Conservation (phyloP, 1,140 invertebrate genomes). For the Drosophila kohkoa region DNA sequence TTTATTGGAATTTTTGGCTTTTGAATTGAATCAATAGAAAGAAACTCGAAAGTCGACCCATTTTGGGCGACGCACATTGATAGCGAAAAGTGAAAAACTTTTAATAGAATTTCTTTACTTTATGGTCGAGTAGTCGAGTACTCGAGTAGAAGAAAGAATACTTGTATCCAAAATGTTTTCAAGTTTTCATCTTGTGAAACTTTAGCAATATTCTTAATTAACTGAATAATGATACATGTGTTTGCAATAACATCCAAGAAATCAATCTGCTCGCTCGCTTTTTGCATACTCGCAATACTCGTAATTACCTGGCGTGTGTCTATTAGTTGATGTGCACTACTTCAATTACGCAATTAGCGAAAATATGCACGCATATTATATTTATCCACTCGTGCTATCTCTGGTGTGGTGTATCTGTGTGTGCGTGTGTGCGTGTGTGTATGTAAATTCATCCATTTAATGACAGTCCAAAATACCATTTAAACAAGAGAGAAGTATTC, state of each 20-base stretch:
- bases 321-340: conserved; percentile 15
- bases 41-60: conserved; percentile 18
- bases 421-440: too few relatives aligned
- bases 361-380: conserved; percentile 27
- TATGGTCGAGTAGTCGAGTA: conserved; percentile 26
- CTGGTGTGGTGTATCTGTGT: not conserved
- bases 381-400: conserved; percentile 15
- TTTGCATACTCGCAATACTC: not conserved
- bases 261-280: too few relatives aligned
- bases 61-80: conserved; percentile 30
- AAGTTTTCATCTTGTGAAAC: not conserved
- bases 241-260: not conserved
- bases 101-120: conserved; percentile 75
- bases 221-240: not conserved
- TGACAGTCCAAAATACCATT: conserved; percentile 5
- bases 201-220: too few relatives aligned
- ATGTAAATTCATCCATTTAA: conserved; percentile 18
- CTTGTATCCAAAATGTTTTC: not conserved
- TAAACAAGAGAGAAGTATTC: conserved; percentile 29
- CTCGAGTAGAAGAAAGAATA: too few relatives aligned
- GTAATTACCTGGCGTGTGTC: not conserved
- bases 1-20: conserved; percentile 78
- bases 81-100: conserved; percentile 74
- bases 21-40: conserved; percentile 54
- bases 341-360: conserved; percentile 71